These are phyloP conservation scores for Bombus difficillimus DNA, from an alignment of 1,140 invertebrate species.

Conservation along the genomic window DNA sequence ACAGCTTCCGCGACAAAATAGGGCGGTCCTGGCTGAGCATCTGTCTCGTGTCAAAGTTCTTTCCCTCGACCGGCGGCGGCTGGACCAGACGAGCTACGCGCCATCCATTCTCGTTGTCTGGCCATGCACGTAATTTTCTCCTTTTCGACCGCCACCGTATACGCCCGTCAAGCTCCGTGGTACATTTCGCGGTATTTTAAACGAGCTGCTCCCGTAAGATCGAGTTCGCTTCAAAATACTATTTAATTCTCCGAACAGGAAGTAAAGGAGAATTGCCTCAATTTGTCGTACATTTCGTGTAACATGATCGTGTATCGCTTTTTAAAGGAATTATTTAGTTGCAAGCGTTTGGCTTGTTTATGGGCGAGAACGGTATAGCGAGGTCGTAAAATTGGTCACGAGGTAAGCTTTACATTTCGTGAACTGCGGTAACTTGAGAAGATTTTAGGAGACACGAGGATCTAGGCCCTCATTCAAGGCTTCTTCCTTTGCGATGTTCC, in stretches of 20 bases:
- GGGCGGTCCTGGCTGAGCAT: constrained; percentile 47
- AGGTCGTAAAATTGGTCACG: not conserved
- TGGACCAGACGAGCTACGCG: not conserved
- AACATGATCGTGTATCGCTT: not conserved
- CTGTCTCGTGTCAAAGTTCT: constrained; percentile 60
- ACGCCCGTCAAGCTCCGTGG: not conserved
- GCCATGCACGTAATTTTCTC: constrained; percentile 54
- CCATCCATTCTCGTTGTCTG: constrained; percentile 55
- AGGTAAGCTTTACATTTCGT: not conserved
- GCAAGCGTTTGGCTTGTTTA: not conserved
- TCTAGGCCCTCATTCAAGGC: no score
- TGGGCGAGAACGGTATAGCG: not conserved
- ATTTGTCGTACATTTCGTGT: not conserved
- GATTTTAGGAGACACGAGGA: not conserved
- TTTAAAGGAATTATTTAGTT: not conserved
- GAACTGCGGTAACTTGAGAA: not conserved
- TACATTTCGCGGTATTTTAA: constrained; percentile 22
- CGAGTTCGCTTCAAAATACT: not conserved
- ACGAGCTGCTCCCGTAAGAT: not conserved
- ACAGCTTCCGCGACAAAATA: constrained; percentile 55
- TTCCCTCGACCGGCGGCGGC: not conserved
- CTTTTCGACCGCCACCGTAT: not conserved
- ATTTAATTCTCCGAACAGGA: not conserved
- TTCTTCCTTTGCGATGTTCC: not conserved
- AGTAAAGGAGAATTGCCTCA: no score